These are phyloP conservation scores for Tiliacea aurago DNA, from an alignment of 2,888 invertebrate genomes.

Conservation along the genomic window DNA sequence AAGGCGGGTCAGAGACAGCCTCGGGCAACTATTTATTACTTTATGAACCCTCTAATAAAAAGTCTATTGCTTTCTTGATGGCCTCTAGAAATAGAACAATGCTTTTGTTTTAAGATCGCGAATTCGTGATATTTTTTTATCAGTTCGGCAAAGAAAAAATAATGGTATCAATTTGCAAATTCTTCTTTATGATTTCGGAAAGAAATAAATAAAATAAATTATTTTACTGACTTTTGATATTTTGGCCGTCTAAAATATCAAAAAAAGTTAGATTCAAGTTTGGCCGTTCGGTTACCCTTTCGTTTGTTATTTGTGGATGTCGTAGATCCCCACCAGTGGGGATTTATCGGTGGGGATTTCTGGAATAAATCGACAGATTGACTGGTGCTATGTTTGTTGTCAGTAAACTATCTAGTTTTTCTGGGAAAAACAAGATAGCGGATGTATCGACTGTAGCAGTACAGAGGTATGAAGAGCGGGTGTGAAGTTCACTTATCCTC, in stretches of 20 bases:
- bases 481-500: too few species aligned
- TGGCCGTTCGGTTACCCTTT: not conserved
- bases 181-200: not conserved
- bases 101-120: slow-evolving; percentile 29
- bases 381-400: not conserved
- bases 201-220: not conserved
- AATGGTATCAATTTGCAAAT: not conserved
- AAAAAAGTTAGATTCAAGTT: not conserved
- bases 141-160: not conserved
- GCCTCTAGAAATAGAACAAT: not conserved
- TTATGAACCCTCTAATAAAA: slow-evolving; percentile 45
- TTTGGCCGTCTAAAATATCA: not conserved
- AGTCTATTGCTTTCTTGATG: slow-evolving; percentile 35
- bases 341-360: too few species aligned
- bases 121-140: slow-evolving; percentile 15
- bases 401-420: not conserved
- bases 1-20: slow-evolving; percentile 37
- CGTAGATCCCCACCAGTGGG: too few species aligned
- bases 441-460: too few species aligned
- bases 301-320: slow-evolving; percentile 1
- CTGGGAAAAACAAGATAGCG: too few species aligned
- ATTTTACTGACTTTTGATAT: not conserved
- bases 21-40: slow-evolving; percentile 47
- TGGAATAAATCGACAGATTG: not conserved
- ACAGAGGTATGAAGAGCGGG: too few species aligned